phyloP scores from a whole-genome alignment of 64 coral and sea anemone genomes.

The Anthopleura sola region DNA sequence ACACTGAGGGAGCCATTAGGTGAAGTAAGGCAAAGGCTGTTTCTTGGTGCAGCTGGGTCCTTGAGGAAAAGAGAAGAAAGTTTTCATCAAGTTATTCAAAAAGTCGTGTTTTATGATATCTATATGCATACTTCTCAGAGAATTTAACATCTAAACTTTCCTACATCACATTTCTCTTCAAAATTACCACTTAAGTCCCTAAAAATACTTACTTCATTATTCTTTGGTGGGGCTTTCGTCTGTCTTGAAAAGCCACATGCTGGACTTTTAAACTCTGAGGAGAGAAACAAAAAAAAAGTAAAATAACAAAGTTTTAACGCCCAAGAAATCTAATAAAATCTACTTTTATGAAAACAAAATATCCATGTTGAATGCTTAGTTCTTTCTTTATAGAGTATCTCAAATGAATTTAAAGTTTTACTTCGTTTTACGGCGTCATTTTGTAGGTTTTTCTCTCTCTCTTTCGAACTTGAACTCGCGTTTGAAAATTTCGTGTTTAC shows the following conservation, averaged over 20 bases:
- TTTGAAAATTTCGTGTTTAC: slow-evolving; percentile 18
- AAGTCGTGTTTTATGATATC: not conserved
- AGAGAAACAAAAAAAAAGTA: not conserved
- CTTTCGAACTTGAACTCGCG: slow-evolving; percentile 4
- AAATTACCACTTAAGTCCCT: not conserved
- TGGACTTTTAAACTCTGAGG: not conserved
- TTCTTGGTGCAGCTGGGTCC: not conserved
- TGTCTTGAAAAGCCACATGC: not conserved
- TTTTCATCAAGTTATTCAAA: not conserved
- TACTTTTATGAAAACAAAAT: not conserved
- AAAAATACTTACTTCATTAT: not conserved
- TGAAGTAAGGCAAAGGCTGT: not conserved
- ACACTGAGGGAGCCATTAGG: slow-evolving; percentile 51
- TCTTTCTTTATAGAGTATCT: not conserved
- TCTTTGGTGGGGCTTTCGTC: not conserved
- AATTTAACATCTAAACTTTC: too few species aligned
- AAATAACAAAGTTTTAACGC: not conserved
- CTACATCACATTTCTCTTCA: too few species aligned
- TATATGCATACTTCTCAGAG: too few species aligned
- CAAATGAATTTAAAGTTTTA: not conserved
- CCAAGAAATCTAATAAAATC: not conserved
- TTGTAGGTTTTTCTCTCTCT: not conserved
- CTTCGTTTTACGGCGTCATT: slow-evolving; percentile 1
- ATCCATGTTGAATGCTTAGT: not conserved
- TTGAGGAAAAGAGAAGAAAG: not conserved